phyloP scores from a whole-genome alignment of 1,140 invertebrate genomes.

The Pseudomyrmex dendroicus region DNA sequence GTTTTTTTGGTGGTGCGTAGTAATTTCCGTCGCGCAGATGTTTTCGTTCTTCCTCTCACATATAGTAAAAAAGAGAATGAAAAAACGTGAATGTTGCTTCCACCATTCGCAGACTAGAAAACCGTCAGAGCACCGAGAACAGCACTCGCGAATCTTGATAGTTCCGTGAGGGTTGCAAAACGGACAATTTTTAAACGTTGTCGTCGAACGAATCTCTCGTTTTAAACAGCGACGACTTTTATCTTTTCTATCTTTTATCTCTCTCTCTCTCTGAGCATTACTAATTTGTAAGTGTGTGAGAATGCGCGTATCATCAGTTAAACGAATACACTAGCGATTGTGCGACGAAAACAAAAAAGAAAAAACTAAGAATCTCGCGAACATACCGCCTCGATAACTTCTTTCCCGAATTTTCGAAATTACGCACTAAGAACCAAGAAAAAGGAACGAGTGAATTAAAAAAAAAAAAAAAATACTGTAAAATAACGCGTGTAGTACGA shows the following conservation, averaged over 20 bases:
- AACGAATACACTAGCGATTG: constrained; percentile 26
- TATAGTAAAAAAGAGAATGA: constrained; percentile 63
- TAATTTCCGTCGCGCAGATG: constrained; percentile 63
- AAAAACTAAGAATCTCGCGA: constrained; percentile 17
- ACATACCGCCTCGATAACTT: constrained; percentile 50
- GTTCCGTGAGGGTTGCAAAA: constrained; percentile 20
- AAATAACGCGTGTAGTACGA: constrained; percentile 64
- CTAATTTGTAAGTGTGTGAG: constrained; percentile 17
- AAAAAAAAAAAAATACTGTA: constrained; percentile 69
- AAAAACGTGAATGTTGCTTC: constrained; percentile 53
- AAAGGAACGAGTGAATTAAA: constrained; percentile 68
- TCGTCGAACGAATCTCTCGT: neutral
- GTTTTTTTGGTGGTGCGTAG: constrained; percentile 56
- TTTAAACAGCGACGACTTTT: constrained; percentile 13
- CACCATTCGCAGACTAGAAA: constrained; percentile 55
- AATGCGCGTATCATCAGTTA: constrained; percentile 17
- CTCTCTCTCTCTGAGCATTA: constrained; percentile 12
- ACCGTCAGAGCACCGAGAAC: constrained; percentile 28
- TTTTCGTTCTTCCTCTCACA: constrained; percentile 45
- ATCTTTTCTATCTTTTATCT: neutral
- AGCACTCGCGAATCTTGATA: neutral
- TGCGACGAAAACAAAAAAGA: constrained; percentile 13
- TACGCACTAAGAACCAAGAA: constrained; percentile 63
- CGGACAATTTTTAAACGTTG: constrained; percentile 28
- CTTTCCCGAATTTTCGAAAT: constrained; percentile 52